A percentile compares a stretch with the other conserved stretches of the same genome.
Conservation (phyloP, 2,113 vertebrate genomes). For the Corythoichthys haematopterus region DNA sequence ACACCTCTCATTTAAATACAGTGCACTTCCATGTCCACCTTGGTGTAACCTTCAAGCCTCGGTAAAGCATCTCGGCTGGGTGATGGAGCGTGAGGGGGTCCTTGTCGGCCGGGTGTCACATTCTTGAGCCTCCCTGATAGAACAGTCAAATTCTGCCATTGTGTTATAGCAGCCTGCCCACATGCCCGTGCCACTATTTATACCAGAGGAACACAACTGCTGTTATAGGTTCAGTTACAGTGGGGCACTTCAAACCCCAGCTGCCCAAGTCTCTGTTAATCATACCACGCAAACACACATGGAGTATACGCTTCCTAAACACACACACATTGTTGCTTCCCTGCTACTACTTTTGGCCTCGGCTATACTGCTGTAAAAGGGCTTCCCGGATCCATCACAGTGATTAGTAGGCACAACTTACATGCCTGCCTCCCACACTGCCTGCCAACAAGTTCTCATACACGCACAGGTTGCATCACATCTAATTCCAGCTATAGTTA, state of each 20-base stretch:
- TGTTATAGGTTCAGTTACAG: slow-evolving; percentile 68
- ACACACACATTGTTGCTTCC: slow-evolving; percentile 7
- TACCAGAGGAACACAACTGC: slow-evolving; percentile 66
- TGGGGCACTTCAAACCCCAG: slow-evolving; percentile 55
- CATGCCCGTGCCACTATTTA: slow-evolving; percentile 64
- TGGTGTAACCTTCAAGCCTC: slow-evolving; percentile 50
- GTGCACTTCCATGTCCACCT: too few relatives aligned
- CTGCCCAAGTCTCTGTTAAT: slow-evolving; percentile 55
- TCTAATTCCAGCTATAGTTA: slow-evolving; percentile 29
- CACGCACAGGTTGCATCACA: slow-evolving; percentile 35
- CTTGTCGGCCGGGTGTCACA: slow-evolving; percentile 47
- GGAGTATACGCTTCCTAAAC: slow-evolving; percentile 3
- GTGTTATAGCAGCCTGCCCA: slow-evolving; percentile 54
- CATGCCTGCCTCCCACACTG: slow-evolving; percentile 32
- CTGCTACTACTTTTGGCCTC: slow-evolving; percentile 30
- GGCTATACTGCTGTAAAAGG: slow-evolving; percentile 24
- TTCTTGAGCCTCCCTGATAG: slow-evolving; percentile 59
- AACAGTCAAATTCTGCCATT: slow-evolving; percentile 58
- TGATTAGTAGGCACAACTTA: slow-evolving; percentile 44
- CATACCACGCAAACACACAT: slow-evolving; percentile 17
- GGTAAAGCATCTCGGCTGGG: slow-evolving; percentile 23
- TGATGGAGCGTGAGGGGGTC: slow-evolving; percentile 12
- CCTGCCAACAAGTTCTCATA: slow-evolving; percentile 38
- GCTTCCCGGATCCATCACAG: slow-evolving; percentile 44
- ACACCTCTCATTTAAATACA: too few relatives aligned